These are phyloP conservation scores for Sphenodon punctatus DNA, from an alignment of 2,797 vertebrate species.

Conservation along the genomic window DNA sequence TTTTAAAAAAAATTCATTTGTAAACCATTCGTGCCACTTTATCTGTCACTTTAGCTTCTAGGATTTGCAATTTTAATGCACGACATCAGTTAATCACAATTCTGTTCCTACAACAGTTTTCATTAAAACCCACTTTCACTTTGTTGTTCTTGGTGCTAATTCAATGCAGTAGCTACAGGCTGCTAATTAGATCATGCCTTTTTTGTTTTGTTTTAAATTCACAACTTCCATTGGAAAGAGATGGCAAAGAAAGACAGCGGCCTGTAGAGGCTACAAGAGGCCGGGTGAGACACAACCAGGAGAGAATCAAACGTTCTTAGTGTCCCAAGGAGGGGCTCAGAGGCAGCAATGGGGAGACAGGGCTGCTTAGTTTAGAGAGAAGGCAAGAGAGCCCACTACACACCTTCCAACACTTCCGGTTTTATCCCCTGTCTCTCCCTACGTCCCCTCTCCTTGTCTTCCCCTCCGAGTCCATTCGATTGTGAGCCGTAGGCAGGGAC, in stretches of 20 bases:
- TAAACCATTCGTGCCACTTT: conserved; percentile 44
- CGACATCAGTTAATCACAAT: conserved; percentile 59
- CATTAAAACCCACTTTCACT: conserved; percentile 51
- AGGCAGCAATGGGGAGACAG: background rate
- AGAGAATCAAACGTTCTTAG: background rate
- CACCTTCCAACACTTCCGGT: too few relatives aligned
- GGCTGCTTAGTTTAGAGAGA: background rate
- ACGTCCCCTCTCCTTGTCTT: too few relatives aligned
- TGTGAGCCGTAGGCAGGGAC: too few relatives aligned
- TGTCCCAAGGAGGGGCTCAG: too few relatives aligned
- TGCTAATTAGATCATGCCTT: conserved; percentile 20
- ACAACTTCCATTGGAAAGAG: background rate
- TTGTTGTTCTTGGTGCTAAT: conserved; percentile 4
- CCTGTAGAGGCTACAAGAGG: too few relatives aligned
- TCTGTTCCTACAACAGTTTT: conserved; percentile 49
- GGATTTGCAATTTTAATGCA: conserved; percentile 44
- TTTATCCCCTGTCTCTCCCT: too few relatives aligned
- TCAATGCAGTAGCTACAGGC: conserved; percentile 11
- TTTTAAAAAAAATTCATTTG: conserved; percentile 32
- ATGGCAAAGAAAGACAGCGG: background rate
- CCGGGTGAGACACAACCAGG: too few relatives aligned
- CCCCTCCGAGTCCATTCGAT: too few relatives aligned
- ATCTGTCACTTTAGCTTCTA: conserved; percentile 29
- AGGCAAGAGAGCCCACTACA: too few relatives aligned
- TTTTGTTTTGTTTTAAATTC: background rate